A percentile compares a stretch with the other conserved stretches of the same genome.
These are phyloP conservation scores for Pachyrhynchus sulphureomaculatus DNA, from an alignment of 1,140 invertebrate genomes.

Conservation along the genomic window DNA sequence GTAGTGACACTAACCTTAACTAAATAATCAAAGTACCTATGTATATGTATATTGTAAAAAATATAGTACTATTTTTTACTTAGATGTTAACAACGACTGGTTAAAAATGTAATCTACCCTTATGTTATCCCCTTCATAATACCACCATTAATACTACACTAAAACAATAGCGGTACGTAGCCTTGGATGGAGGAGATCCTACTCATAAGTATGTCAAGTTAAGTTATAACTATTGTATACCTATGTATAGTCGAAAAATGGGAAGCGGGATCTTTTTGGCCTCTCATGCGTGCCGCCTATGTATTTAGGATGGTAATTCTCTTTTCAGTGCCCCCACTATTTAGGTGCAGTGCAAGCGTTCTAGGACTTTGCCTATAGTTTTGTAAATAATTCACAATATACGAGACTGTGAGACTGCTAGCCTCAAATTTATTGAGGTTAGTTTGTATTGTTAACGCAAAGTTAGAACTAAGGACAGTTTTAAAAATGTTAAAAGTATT, in stretches of 20 bases:
- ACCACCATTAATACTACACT: too few relatives aligned
- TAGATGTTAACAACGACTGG: constrained; percentile 6
- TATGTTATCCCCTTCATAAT: too few relatives aligned
- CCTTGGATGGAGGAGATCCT: too few relatives aligned
- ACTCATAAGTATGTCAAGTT: too few relatives aligned
- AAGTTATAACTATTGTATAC: too few relatives aligned
- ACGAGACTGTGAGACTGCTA: constrained; percentile 14
- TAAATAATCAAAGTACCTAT: background rate
- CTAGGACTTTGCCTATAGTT: background rate
- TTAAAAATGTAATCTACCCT: background rate
- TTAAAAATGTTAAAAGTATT: too few relatives aligned
- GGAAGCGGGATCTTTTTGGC: too few relatives aligned
- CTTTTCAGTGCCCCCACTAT: background rate
- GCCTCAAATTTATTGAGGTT: background rate
- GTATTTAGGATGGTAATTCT: too few relatives aligned
- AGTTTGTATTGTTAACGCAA: background rate
- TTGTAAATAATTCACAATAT: constrained; percentile 8
- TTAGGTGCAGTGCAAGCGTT: background rate
- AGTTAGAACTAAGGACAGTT: too few relatives aligned
- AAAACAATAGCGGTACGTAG: too few relatives aligned
- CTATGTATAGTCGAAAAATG: too few relatives aligned
- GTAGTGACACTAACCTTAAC: constrained; percentile 2
- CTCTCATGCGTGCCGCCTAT: too few relatives aligned
- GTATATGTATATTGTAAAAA: constrained; percentile 13
- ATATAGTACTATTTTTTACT: constrained; percentile 19